phyloP scores from a whole-genome alignment of 1,140 invertebrate genomes.

The Panonychus citri region DNA sequence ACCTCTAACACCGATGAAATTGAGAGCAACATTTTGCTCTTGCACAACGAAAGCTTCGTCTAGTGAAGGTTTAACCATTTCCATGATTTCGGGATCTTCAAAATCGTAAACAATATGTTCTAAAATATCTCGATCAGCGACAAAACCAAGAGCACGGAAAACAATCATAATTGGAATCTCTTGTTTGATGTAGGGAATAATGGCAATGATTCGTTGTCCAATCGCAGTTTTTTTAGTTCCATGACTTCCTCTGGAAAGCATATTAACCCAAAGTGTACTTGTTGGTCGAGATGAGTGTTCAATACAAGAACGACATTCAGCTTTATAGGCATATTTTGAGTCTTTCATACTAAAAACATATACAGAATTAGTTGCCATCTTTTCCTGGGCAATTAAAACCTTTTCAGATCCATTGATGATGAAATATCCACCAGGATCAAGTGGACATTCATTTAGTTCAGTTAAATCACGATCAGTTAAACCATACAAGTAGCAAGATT shows the following conservation, averaged over 20 bases:
- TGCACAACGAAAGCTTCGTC: slow-evolving; percentile 99
- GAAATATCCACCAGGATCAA: slow-evolving; percentile 93
- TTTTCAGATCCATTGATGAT: slow-evolving; percentile 92
- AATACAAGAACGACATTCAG: slow-evolving; percentile 79
- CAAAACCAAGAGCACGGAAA: slow-evolving; percentile 82
- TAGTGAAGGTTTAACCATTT: slow-evolving; percentile 94
- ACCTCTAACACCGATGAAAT: slow-evolving; percentile 90
- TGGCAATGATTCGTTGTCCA: slow-evolving; percentile 89
- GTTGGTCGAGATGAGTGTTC: slow-evolving; percentile 81
- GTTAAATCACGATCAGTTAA: slow-evolving; percentile 91
- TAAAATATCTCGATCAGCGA: slow-evolving; percentile 90
- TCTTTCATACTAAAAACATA: slow-evolving; percentile 97
- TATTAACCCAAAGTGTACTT: slow-evolving; percentile 93
- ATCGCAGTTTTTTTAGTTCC: slow-evolving; percentile 90
- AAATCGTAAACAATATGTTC: slow-evolving; percentile 99
- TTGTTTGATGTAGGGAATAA: slow-evolving; percentile 93
- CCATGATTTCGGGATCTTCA: slow-evolving; percentile 99
- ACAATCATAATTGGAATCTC: slow-evolving; percentile 99
- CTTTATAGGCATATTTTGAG: slow-evolving; percentile 84
- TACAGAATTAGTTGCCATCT: slow-evolving; percentile 98
- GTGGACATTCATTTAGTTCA: slow-evolving; percentile 92
- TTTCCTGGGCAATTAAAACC: slow-evolving; percentile 91
- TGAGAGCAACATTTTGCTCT: slow-evolving; percentile 92
- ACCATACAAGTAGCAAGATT: slow-evolving; percentile 77
- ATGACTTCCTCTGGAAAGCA: slow-evolving; percentile 89